Conservation (phyloP, 2,113 vertebrate genomes). For the Amia ocellicauda region DNA sequence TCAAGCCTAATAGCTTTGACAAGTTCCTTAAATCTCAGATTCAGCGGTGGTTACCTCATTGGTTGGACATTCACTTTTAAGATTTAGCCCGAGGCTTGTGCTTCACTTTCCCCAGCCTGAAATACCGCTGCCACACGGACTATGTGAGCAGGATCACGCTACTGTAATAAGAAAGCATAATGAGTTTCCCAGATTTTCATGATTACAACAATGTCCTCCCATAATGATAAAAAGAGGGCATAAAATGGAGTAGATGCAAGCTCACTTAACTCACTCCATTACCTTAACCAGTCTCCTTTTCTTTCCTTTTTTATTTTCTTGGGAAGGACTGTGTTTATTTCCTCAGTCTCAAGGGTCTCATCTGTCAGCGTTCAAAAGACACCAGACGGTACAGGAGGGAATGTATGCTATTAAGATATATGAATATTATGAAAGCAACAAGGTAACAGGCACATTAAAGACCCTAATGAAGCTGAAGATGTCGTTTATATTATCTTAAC, state of each 20-base stretch:
- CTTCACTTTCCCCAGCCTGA: constrained; percentile 29
- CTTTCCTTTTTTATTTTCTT: constrained; percentile 10
- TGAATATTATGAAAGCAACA: too few species aligned
- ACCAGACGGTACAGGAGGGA: background rate
- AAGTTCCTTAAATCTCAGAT: constrained; percentile 40
- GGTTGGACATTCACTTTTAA: constrained; percentile 40
- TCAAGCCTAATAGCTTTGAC: constrained; percentile 38
- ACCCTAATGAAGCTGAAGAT: too few species aligned
- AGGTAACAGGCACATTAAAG: too few species aligned
- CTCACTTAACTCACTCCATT: constrained; percentile 26
- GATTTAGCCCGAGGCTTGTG: constrained; percentile 34
- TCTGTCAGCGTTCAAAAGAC: background rate
- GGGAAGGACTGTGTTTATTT: constrained; percentile 14
- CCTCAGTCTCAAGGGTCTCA: background rate
- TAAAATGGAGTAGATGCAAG: constrained; percentile 36
- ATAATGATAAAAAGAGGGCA: constrained; percentile 34
- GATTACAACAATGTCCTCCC: constrained; percentile 40
- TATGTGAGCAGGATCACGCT: constrained; percentile 29
- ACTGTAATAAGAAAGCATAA: constrained; percentile 36
- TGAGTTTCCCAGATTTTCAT: constrained; percentile 29
- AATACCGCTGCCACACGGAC: background rate
- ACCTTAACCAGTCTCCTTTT: constrained; percentile 35
- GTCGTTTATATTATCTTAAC: too few species aligned
- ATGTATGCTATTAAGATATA: too few species aligned
- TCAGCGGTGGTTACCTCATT: constrained; percentile 37